A percentile compares a stretch with the other conserved stretches of the same genome.
Conservation (phyloP, 2,888 invertebrate species). For the Cynaeus angustus region DNA sequence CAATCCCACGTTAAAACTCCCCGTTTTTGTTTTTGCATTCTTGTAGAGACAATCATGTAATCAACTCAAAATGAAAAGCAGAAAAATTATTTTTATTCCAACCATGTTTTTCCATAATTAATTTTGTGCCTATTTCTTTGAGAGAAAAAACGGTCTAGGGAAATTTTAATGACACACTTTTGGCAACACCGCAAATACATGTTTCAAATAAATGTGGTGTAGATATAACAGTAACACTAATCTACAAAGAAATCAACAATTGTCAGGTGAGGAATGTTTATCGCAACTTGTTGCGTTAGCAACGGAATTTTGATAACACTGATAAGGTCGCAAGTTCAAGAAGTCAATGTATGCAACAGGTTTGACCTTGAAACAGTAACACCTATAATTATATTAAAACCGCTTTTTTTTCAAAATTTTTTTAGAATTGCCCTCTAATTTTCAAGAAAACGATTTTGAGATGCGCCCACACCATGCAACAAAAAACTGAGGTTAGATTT, state of each 20-base stretch:
- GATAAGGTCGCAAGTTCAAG: constrained; percentile 33
- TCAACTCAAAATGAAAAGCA: too few species aligned
- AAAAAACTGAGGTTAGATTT: constrained; percentile 26
- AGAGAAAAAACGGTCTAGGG: neutral
- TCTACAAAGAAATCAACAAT: neutral
- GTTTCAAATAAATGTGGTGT: neutral
- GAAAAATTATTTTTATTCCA: too few species aligned
- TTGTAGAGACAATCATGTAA: too few species aligned
- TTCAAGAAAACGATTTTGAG: neutral
- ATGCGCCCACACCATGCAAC: neutral
- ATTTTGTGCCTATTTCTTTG: neutral
- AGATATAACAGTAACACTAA: neutral
- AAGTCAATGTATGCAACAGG: constrained; percentile 32
- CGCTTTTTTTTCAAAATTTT: neutral
- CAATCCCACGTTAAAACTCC: neutral
- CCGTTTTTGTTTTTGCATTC: neutral
- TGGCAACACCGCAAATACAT: neutral
- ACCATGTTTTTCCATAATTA: neutral
- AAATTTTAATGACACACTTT: neutral
- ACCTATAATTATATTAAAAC: constrained; percentile 4
- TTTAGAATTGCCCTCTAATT: neutral
- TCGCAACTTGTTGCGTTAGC: constrained; percentile 12
- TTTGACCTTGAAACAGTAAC: constrained; percentile 8
- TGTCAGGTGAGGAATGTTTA: constrained; percentile 11
- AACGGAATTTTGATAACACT: constrained; percentile 21